Percentiles rank a stretch among this genome's conserved stretches.
Evolutionary conservation across 1,140 invertebrate species (phyloP).

Genomic region (Xylocopa sonorina): DNA sequence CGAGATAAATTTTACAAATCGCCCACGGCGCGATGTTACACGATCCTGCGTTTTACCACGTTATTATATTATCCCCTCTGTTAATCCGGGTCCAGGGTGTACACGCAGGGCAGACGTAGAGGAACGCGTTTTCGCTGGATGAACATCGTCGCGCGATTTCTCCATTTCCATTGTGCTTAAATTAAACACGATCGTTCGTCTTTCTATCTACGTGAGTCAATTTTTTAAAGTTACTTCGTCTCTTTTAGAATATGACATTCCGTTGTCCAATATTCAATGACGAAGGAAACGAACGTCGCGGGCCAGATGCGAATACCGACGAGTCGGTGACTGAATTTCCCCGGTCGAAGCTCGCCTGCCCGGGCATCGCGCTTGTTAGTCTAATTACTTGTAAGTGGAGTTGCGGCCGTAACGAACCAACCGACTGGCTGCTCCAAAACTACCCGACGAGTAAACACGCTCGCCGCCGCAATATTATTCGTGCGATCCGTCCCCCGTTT

Average conservation of each 20-base stretch:
- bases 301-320: conserved; percentile 35
- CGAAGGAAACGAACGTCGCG: conserved; percentile 32
- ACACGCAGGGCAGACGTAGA: background rate
- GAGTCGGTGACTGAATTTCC: conserved; percentile 46
- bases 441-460: conserved; percentile 69
- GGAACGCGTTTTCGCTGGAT: background rate
- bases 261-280: background rate
- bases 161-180: background rate
- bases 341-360: conserved; percentile 36
- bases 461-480: conserved; percentile 67
- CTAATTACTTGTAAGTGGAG: conserved; percentile 69
- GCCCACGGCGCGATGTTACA: conserved; percentile 42
- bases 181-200: background rate
- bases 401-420: conserved; percentile 67
- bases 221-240: background rate
- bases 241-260: background rate
- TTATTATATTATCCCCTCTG: conserved; percentile 40
- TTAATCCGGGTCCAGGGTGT: background rate
- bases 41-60: conserved; percentile 43
- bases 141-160: background rate
- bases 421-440: conserved; percentile 62
- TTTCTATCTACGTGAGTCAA: background rate
- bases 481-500: conserved; percentile 9
- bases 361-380: conserved; percentile 57
- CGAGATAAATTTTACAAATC: conserved; percentile 66